Percentiles rank a stretch among this genome's conserved stretches.
phyloP scores from a whole-genome alignment of 53 echinoderm and acorn worm species.

The Echinarachnius parma region DNA sequence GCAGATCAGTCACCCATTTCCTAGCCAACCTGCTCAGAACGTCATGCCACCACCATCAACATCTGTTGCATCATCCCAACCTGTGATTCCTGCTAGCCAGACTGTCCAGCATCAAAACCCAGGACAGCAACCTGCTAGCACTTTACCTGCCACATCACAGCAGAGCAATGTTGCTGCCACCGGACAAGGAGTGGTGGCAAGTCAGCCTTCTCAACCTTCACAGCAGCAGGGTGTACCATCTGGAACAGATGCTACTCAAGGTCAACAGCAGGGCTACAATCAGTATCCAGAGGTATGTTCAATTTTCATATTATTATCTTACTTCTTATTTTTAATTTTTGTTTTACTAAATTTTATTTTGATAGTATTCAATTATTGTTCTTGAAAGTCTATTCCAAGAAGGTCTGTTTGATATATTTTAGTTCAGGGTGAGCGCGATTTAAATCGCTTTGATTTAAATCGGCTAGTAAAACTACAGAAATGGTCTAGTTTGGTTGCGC shows the following conservation, averaged over 20 bases:
- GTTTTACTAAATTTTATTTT: too few species aligned
- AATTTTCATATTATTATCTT: too few species aligned
- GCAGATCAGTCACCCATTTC: too few species aligned
- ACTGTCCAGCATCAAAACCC: constrained; percentile 3
- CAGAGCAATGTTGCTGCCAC: constrained; percentile 9
- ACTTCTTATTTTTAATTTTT: too few species aligned
- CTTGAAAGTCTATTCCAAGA: too few species aligned
- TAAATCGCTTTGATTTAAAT: too few species aligned
- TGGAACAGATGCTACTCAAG: not conserved
- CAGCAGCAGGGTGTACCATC: constrained; percentile 32
- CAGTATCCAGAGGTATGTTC: constrained; percentile 21
- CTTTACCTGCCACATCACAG: constrained; percentile 9
- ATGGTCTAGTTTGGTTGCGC: too few species aligned
- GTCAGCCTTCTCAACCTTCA: constrained; percentile 37
- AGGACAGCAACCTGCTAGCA: not conserved
- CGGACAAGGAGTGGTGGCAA: constrained; percentile 19
- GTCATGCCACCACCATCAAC: constrained; percentile 19
- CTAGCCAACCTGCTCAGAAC: not conserved
- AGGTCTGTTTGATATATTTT: too few species aligned
- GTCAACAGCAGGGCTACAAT: constrained; percentile 31
- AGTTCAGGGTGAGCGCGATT: too few species aligned
- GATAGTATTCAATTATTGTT: too few species aligned
- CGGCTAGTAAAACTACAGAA: too few species aligned
- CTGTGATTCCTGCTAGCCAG: constrained; percentile 2
- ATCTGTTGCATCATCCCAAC: constrained; percentile 14